A percentile compares a stretch with the other conserved stretches of the same genome.
These are phyloP conservation scores for Plutella xylostella DNA, from an alignment of 2,888 invertebrate species.

Conservation along the genomic window DNA sequence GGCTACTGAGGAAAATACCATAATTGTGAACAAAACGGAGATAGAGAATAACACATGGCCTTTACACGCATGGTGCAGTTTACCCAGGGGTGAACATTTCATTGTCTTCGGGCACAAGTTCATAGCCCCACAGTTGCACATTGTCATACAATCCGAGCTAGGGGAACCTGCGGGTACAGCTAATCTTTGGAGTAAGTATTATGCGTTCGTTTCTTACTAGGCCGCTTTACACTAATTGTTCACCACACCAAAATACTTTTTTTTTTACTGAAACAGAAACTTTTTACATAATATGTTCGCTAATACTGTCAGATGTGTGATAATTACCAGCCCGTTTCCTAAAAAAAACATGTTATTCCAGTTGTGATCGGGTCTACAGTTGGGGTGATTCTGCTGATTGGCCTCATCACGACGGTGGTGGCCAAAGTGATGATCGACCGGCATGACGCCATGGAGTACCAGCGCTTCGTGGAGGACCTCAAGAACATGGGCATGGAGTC, in stretches of 20 bases:
- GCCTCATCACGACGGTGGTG: slow-evolving; percentile 36
- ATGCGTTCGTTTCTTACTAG: too few species aligned
- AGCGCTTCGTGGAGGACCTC: slow-evolving; percentile 26
- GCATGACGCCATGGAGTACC: slow-evolving; percentile 42
- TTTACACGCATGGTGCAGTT: too few species aligned
- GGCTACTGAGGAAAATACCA: too few species aligned
- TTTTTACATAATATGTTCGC: too few species aligned
- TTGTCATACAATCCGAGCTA: slow-evolving; percentile 43
- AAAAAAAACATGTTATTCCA: slow-evolving; percentile 26
- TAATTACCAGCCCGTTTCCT: too few species aligned
- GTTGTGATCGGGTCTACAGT: slow-evolving; percentile 39
- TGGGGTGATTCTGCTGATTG: slow-evolving; percentile 38
- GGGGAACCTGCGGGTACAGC: slow-evolving; percentile 28
- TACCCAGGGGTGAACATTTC: too few species aligned
- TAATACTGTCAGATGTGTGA: background rate
- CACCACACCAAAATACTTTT: too few species aligned
- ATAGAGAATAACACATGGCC: too few species aligned
- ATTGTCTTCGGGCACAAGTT: too few species aligned
- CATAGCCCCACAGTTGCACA: too few species aligned
- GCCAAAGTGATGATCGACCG: slow-evolving; percentile 45
- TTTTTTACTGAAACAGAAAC: too few species aligned
- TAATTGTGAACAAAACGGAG: slow-evolving; percentile 32
- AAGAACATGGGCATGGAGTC: slow-evolving; percentile 30
- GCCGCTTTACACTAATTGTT: too few species aligned
- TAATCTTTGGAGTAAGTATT: slow-evolving; percentile 43